Conservation (phyloP, 2,797 vertebrate species). For the Thamnophis elegans region DNA sequence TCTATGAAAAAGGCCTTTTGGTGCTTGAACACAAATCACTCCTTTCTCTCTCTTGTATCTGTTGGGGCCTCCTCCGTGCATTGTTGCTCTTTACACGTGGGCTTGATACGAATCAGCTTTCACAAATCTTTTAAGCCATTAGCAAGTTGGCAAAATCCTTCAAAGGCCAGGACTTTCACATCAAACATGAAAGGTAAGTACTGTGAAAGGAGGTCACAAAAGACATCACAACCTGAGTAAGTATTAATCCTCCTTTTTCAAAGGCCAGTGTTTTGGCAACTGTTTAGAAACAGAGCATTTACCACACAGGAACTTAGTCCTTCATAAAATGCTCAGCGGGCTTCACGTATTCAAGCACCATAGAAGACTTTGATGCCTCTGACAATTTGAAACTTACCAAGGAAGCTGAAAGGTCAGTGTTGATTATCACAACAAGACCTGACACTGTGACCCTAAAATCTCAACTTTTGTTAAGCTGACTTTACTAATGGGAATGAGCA, state of each 20-base stretch:
- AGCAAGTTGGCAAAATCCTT: neutral
- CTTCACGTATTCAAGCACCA: neutral
- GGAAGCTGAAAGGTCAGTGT: slow-evolving; percentile 9
- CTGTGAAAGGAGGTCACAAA: neutral
- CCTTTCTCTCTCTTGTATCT: neutral
- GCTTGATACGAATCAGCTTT: neutral
- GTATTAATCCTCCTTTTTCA: neutral
- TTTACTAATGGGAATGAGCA: neutral
- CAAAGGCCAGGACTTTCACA: neutral
- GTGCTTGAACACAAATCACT: neutral
- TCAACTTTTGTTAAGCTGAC: neutral
- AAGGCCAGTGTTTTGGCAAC: slow-evolving; percentile 5
- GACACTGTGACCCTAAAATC: neutral
- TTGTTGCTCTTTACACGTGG: neutral
- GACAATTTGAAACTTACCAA: neutral
- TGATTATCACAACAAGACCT: neutral
- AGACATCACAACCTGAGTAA: neutral
- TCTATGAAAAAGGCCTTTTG: slow-evolving; percentile 7
- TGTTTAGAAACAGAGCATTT: neutral
- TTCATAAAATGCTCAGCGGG: slow-evolving; percentile 19
- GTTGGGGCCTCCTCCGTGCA: neutral
- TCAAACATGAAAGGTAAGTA: neutral
- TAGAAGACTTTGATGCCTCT: neutral
- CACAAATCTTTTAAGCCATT: neutral
- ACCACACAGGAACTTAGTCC: neutral